Evolutionary conservation across 2,888 invertebrate genomes (phyloP), one percentile per base, ranked within the genome.

Genomic region (Cephus rjabovi): DNA sequence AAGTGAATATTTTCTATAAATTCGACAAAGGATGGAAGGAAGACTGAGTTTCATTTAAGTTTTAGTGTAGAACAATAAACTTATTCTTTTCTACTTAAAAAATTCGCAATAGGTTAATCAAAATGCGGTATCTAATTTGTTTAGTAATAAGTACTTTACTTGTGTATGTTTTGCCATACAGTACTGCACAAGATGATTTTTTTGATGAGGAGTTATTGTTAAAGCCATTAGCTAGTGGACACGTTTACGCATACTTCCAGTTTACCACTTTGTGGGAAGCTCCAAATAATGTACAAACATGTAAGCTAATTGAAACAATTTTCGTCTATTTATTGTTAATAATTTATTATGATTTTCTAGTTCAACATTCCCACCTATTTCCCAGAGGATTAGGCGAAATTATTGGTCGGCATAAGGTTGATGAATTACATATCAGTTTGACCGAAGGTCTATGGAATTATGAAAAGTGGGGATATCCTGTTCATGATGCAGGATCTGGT

Each of bases 401-500:
- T 71, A 93, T 98, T 85, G 94, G 95, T 73, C 94, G 96, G 56
- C 97, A 97, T 90, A 94, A 95, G 89, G 95, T 99, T 0, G 95
- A 96, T 89, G 99, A 99, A 91, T 92, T 99, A 33, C 98, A 98
- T 89, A 93, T 99, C 75, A 96, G 96, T 79, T 93, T 99, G 79
- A 98, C 98, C 0, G 97, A 98, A 91, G 99, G 99, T 0, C 93
- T 97, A 77, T 99, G 99, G 99, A 95, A 96, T 81, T 96, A 98
- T 91, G 95, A 96, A 84, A 95, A 95, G 78, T 99, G 99, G 99
- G 99, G 99, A 0, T 98, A 98, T 92, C 98, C 98, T 3, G 94
- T 97, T 37, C 92, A 95, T 15, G 96, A 97, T 91, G 96, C 98
- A 4, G 96, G 98, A 0, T 97, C 98, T 1, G 99, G 99, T 11